Evolutionary conservation across 2,888 invertebrate genomes (phyloP).

Genomic region (Polydrusus cervinus): DNA sequence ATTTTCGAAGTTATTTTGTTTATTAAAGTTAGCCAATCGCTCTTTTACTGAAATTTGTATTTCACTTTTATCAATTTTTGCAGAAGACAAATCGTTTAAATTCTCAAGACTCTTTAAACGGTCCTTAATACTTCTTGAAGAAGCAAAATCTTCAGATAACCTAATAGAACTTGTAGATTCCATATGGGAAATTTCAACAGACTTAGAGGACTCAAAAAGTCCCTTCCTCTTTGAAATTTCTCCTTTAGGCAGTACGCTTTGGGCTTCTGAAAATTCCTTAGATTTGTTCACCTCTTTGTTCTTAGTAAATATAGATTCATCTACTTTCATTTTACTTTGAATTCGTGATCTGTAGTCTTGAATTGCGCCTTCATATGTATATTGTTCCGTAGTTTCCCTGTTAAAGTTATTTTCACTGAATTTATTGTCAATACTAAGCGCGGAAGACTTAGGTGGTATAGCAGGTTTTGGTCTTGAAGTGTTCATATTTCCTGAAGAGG

Average conservation of each 20-base stretch:
- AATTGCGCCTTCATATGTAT: conserved; percentile 91
- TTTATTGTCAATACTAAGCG: conserved; percentile 46
- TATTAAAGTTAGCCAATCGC: conserved; percentile 61
- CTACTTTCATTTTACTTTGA: conserved; percentile 70
- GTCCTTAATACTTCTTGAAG: conserved; percentile 82
- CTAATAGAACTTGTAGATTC: conserved; percentile 71
- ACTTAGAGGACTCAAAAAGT: conserved; percentile 84
- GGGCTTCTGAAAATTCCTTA: conserved; percentile 65
- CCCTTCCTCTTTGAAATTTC: conserved; percentile 88
- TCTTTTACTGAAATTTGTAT: conserved; percentile 62
- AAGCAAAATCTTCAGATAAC: conserved; percentile 78
- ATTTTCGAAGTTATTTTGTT: conserved; percentile 57
- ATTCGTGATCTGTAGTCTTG: conserved; percentile 89
- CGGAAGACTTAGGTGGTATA: conserved; percentile 50
- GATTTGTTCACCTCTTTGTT: conserved; percentile 62
- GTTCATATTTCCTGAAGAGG: conserved; percentile 52
- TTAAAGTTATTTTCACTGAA: conserved; percentile 67
- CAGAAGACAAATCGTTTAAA: conserved; percentile 74
- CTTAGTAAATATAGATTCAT: conserved; percentile 65
- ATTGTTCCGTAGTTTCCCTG: conserved; percentile 84
- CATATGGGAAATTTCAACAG: conserved; percentile 70
- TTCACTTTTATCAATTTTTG: conserved; percentile 60
- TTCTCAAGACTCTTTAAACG: conserved; percentile 81
- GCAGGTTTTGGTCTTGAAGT: conserved; percentile 51
- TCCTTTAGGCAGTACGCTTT: conserved; percentile 79